A percentile compares a stretch with the other conserved stretches of the same genome.
These are phyloP conservation scores for Chascanopsetta lugubris DNA, from an alignment of 2,113 vertebrate genomes.

Conservation along the genomic window DNA sequence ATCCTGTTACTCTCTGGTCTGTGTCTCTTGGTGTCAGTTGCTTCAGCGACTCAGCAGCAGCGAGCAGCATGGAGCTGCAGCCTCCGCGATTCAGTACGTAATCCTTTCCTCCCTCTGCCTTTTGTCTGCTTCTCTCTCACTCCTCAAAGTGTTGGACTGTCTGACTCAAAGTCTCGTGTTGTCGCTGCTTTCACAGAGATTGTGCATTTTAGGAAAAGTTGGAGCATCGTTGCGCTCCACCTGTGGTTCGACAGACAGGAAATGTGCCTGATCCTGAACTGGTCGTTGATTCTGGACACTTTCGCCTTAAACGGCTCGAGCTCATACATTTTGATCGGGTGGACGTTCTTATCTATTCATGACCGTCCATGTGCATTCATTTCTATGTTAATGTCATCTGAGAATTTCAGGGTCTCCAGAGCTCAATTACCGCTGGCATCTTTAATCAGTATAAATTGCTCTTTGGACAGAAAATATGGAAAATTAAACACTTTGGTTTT, in stretches of 20 bases:
- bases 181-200: neutral
- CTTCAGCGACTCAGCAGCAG: conserved; percentile 54
- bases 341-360: conserved; percentile 10
- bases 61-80: conserved; percentile 65
- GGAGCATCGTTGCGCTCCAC: conserved; percentile 3
- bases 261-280: neutral
- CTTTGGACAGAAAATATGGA: neutral
- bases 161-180: neutral
- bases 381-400: neutral
- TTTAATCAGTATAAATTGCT: neutral
- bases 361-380: conserved; percentile 2
- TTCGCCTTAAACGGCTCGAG: no score
- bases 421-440: neutral
- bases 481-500: neutral
- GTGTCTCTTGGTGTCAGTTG: conserved; percentile 64
- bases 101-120: conserved; percentile 16
- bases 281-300: conserved; percentile 5
- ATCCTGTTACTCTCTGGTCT: conserved; percentile 26
- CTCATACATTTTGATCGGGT: neutral
- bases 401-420: neutral
- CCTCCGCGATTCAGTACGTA: conserved; percentile 76
- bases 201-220: conserved; percentile 24
- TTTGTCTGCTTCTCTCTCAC: neutral
- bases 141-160: neutral
- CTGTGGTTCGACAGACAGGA: neutral